Percentiles rank a stretch among this genome's conserved stretches.
phyloP scores from a whole-genome alignment of 2,797 vertebrate species.

The Brachymystax lenok region DNA sequence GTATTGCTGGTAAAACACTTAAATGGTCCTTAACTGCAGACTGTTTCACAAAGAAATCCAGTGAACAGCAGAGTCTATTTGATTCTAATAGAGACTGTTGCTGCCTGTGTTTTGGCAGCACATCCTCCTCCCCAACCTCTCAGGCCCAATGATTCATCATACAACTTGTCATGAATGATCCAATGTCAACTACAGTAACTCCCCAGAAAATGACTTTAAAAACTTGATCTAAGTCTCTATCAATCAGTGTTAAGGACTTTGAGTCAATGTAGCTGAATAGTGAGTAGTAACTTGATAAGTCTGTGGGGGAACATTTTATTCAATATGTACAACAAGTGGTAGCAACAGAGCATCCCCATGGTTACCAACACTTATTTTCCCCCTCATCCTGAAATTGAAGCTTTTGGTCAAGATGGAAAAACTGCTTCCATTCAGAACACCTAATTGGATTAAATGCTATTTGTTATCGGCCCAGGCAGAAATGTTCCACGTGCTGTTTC shows the following conservation, averaged over 20 bases:
- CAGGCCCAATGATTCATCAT: neutral
- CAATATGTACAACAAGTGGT: neutral
- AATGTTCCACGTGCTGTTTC: neutral
- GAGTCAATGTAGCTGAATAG: neutral
- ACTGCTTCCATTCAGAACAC: conserved; percentile 9
- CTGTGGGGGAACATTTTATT: conserved; percentile 5
- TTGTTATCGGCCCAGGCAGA: neutral
- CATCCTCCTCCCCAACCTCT: neutral
- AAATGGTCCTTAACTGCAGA: neutral
- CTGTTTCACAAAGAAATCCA: neutral
- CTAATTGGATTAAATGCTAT: neutral
- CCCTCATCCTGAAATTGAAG: conserved; percentile 17
- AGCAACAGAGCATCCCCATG: conserved; percentile 34
- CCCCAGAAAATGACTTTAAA: neutral
- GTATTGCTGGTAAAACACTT: neutral
- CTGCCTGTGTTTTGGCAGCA: neutral
- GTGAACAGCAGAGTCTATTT: neutral
- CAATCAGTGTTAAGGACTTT: neutral
- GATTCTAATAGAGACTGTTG: neutral
- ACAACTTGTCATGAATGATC: neutral
- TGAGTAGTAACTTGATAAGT: conserved; percentile 12
- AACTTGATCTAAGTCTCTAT: neutral
- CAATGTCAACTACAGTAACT: neutral
- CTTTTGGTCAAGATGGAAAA: conserved; percentile 12
- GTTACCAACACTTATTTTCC: conserved; percentile 19